A percentile compares a stretch with the other conserved stretches of the same genome.
These are phyloP conservation scores for Myotis daubentonii DNA, from an alignment of 2,797 vertebrate species.

Conservation along the genomic window DNA sequence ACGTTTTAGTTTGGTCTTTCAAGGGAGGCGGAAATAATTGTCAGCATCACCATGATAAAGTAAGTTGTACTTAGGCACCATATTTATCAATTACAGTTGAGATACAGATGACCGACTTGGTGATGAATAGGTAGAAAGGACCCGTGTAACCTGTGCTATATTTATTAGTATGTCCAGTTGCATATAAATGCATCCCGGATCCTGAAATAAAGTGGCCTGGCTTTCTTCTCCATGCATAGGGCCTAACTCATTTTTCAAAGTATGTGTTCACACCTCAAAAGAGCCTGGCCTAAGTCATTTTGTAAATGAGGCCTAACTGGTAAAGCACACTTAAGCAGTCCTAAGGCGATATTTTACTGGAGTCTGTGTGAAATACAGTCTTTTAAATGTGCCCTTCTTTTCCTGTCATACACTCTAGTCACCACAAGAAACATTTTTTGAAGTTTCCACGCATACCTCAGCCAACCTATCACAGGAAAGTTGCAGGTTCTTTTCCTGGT, in stretches of 20 bases:
- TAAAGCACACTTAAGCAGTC: slow-evolving; percentile 29
- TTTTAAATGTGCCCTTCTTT: slow-evolving; percentile 58
- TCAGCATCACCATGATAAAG: background rate
- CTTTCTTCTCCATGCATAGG: background rate
- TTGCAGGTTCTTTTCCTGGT: background rate
- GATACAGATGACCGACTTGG: background rate
- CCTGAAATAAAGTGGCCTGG: slow-evolving; percentile 41
- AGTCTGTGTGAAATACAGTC: slow-evolving; percentile 12
- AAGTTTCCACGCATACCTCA: background rate
- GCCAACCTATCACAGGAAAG: background rate
- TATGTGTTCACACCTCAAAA: slow-evolving; percentile 26
- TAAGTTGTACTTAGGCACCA: background rate
- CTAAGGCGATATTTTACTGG: slow-evolving; percentile 53
- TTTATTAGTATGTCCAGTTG: slow-evolving; percentile 31
- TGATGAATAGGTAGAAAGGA: slow-evolving; percentile 17
- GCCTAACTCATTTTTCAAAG: slow-evolving; percentile 57
- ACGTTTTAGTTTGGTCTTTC: background rate
- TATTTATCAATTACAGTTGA: background rate
- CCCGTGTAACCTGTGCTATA: background rate
- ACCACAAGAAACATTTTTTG: slow-evolving; percentile 56
- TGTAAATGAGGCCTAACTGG: slow-evolving; percentile 49
- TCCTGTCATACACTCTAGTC: slow-evolving; percentile 36
- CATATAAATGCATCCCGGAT: background rate
- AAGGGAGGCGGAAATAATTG: background rate
- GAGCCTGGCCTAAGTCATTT: slow-evolving; percentile 4